phyloP scores from a whole-genome alignment of 2,113 vertebrate genomes.

The Petrocephalus zakoni region DNA sequence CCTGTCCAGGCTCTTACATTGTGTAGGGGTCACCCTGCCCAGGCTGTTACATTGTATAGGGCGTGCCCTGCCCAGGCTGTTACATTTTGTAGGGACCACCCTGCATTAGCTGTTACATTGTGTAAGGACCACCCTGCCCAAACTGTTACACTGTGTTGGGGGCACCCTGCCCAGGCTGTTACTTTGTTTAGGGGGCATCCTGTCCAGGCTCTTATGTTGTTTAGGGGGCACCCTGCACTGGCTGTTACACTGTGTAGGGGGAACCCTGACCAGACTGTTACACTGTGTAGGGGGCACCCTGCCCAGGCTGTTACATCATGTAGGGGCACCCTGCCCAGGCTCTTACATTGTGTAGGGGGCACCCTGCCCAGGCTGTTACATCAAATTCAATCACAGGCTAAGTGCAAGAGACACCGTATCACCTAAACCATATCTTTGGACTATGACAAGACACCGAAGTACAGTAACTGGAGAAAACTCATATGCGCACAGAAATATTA shows the following conservation, averaged over 20 bases:
- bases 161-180: no score
- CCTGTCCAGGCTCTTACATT: neutral
- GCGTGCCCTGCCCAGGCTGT: no score
- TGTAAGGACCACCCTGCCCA: no score
- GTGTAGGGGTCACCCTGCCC: neutral
- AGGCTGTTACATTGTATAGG: neutral
- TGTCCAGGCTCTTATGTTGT: no score
- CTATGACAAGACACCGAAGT: neutral
- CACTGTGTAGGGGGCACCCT: neutral
- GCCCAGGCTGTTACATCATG: neutral
- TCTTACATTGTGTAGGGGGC: neutral
- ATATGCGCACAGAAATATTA: neutral
- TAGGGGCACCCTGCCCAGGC: neutral
- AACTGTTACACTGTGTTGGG: no score
- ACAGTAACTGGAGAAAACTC: neutral
- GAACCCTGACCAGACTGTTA: neutral
- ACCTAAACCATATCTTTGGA: neutral
- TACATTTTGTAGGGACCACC: no score
- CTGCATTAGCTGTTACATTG: no score
- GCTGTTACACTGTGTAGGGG: neutral
- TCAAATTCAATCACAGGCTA: neutral
- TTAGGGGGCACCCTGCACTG: neutral
- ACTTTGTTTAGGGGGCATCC: no score
- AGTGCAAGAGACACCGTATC: neutral
- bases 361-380: neutral